These are phyloP conservation scores for Micromussa lordhowensis DNA, from an alignment of 92 coral and sea anemone genomes.

Conservation along the genomic window DNA sequence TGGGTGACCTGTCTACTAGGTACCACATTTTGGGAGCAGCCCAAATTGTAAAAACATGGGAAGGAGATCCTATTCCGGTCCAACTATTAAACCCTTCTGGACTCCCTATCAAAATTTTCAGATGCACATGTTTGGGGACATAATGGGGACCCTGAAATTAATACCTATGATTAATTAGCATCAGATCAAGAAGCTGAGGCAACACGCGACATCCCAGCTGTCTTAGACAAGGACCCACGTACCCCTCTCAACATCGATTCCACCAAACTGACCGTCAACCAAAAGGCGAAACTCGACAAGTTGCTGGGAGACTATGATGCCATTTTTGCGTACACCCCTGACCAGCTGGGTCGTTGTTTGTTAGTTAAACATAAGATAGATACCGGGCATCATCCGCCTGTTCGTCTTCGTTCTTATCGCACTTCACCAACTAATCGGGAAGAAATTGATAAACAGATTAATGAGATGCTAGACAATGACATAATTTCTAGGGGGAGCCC, in stretches of 20 bases:
- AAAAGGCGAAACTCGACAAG: background rate
- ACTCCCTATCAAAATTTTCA: constrained; percentile 28
- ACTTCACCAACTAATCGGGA: constrained; percentile 9
- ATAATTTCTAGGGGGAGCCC: constrained; percentile 23
- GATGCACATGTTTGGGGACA: constrained; percentile 26
- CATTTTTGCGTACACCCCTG: constrained; percentile 19
- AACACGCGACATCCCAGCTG: no score
- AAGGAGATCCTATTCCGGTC: constrained; percentile 24
- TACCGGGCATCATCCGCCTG: constrained; percentile 25
- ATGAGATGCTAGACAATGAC: constrained; percentile 28
- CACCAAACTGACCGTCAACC: background rate
- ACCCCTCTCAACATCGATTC: background rate
- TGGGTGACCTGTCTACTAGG: background rate
- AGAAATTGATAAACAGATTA: constrained; percentile 20
- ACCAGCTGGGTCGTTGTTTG: constrained; percentile 23
- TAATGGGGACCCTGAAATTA: background rate
- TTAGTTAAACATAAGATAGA: constrained; percentile 37
- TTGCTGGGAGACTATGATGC: constrained; percentile 10
- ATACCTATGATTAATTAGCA: no score
- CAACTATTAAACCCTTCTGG: constrained; percentile 48
- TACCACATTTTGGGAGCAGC: constrained; percentile 39
- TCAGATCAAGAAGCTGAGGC: no score
- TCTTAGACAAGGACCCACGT: background rate
- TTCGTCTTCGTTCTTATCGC: constrained; percentile 28
- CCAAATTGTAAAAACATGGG: constrained; percentile 17